Evolutionary conservation across 2,888 invertebrate genomes (phyloP).

Genomic region (Hydraecia micacea): DNA sequence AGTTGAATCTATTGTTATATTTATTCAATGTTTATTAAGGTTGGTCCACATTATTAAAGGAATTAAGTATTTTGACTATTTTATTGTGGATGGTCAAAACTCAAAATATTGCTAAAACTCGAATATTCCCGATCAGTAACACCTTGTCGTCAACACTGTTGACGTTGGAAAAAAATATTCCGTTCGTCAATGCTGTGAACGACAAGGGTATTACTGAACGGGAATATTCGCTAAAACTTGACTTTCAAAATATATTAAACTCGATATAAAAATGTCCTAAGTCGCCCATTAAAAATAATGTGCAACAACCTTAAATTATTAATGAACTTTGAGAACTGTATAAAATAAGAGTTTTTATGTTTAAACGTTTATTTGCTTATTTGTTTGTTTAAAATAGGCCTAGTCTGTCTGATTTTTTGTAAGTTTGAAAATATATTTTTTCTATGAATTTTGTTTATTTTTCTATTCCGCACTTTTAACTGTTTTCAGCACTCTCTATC

Average conservation of each 20-base stretch:
- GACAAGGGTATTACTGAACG: too few relatives aligned
- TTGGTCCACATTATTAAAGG: conserved; percentile 37
- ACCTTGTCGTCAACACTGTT: neutral
- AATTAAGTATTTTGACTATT: neutral
- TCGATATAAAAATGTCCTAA: neutral
- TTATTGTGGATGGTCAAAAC: neutral
- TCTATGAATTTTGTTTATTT: conserved; percentile 61
- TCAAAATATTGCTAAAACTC: conserved; percentile 1
- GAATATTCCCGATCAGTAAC: neutral
- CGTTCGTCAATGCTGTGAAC: too few relatives aligned
- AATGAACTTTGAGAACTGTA: conserved; percentile 35
- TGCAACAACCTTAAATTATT: conserved; percentile 31
- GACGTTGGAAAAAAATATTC: too few relatives aligned
- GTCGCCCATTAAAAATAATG: conserved; percentile 10
- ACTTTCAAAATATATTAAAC: neutral
- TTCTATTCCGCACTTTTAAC: conserved; percentile 44
- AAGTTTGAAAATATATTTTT: conserved; percentile 67
- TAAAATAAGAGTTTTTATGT: conserved; percentile 35
- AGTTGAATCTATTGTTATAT: conserved; percentile 59
- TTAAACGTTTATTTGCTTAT: conserved; percentile 50
- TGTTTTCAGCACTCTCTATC: conserved; percentile 43
- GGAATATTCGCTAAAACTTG: conserved; percentile 16
- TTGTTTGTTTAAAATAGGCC: conserved; percentile 59
- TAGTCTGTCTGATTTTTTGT: conserved; percentile 70
- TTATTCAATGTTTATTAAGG: conserved; percentile 53